Evolutionary conservation across 2,888 invertebrate genomes (phyloP).

Genomic region (Pandemis cinnamomeana): DNA sequence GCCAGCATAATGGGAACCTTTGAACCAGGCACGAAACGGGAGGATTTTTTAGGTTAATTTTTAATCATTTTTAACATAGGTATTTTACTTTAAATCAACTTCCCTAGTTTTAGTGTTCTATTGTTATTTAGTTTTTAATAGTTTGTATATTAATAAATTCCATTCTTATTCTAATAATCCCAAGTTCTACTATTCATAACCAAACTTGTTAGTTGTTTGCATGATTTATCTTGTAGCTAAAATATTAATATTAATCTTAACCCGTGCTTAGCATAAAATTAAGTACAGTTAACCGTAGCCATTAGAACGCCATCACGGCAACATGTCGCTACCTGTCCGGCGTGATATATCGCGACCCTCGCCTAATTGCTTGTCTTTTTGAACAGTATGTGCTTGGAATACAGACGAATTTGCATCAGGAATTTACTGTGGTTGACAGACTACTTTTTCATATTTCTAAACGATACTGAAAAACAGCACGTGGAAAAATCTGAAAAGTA

Average conservation of each 20-base stretch:
- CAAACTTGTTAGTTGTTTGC: not conserved
- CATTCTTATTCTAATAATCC: no score
- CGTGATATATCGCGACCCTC: conserved; percentile 65
- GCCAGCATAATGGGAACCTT: no score
- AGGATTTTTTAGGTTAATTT: no score
- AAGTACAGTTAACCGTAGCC: conserved; percentile 50
- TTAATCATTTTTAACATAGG: no score
- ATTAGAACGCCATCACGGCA: conserved; percentile 64
- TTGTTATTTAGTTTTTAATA: no score
- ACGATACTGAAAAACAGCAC: no score
- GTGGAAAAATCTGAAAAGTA: no score
- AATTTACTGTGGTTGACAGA: conserved; percentile 9
- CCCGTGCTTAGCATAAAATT: conserved; percentile 31
- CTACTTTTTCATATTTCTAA: conserved; percentile 25
- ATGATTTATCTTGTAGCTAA: not conserved
- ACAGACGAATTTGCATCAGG: conserved; percentile 29
- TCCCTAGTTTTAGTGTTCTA: no score
- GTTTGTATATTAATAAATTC: no score
- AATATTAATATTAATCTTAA: conserved; percentile 14
- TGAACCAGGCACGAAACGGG: no score
- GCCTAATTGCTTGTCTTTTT: conserved; percentile 69
- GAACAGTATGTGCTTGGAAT: conserved; percentile 48
- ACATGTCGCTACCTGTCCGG: conserved; percentile 69
- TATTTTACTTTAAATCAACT: no score
- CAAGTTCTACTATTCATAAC: not conserved